A percentile compares a stretch with the other conserved stretches of the same genome.
phyloP scores from a whole-genome alignment of 1,140 invertebrate species.

The Ooceraea biroi region DNA sequence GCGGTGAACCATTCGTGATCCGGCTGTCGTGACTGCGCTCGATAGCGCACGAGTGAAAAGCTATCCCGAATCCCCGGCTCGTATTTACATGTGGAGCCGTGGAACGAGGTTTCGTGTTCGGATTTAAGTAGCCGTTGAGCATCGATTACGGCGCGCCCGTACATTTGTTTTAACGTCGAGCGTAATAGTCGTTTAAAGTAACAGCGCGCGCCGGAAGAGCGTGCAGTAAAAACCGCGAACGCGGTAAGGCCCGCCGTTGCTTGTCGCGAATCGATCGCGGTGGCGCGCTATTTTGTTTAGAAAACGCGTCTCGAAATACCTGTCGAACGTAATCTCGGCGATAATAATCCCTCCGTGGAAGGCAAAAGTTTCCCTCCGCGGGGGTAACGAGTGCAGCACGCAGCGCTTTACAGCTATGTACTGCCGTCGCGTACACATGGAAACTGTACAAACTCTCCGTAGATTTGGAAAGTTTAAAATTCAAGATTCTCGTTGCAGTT shows the following conservation, averaged over 20 bases:
- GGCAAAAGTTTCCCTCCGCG: constrained; percentile 29
- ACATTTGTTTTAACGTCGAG: constrained; percentile 56
- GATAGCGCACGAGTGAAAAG: constrained; percentile 69
- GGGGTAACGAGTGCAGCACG: not conserved
- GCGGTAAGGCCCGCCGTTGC: not conserved
- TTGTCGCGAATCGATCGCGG: constrained; percentile 32
- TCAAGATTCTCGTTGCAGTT: constrained; percentile 41
- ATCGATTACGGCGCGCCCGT: constrained; percentile 49
- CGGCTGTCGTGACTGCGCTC: constrained; percentile 66
- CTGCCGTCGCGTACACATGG: not conserved
- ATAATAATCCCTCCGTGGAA: not conserved
- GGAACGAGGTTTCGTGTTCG: constrained; percentile 51
- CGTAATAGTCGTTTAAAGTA: constrained; percentile 56
- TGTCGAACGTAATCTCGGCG: constrained; percentile 9
- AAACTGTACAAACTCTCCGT: not conserved
- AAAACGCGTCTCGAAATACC: constrained; percentile 26
- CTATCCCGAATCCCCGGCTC: constrained; percentile 64
- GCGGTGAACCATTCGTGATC: constrained; percentile 71
- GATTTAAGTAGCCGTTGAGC: constrained; percentile 61
- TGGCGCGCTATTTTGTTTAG: constrained; percentile 45
- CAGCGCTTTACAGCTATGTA: constrained; percentile 35
- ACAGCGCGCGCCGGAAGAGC: constrained; percentile 33
- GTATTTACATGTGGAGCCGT: constrained; percentile 49
- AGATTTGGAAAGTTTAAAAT: constrained; percentile 60
- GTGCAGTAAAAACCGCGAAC: constrained; percentile 24